Evolutionary conservation across 2,888 invertebrate species (phyloP), one percentile per base, ranked within the genome.

Genomic region (Sylvicola fuscatus): DNA sequence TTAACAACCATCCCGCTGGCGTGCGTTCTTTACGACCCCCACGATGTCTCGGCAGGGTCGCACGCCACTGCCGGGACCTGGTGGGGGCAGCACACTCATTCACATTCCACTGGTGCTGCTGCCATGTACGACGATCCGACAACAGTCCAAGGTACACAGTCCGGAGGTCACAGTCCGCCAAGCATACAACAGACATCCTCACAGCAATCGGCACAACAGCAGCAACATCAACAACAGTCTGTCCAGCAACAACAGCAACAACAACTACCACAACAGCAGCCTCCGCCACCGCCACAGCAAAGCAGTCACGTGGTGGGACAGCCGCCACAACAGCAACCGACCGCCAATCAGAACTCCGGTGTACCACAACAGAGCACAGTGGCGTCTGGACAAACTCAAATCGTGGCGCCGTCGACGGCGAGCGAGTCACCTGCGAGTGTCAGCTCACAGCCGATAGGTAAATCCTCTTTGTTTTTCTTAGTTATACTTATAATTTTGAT

Each of bases 401-500:
- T 57, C 46, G 56, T 58, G 44, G 66, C 68, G 50, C 65, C 65
- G 51, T 65, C 66, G 43, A 64, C 67, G 49, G 66, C 67, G 50
- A 66, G 66, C 46, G 66, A 66, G 48, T 66, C 67, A 47, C 66
- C 67, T 47, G 68, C 66, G 51, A 68, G 68, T 55, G 67, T 58
- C 49, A 58, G 58, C 46, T 59, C 58, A 41, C 58, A 60, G 48
- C 56, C 60, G 45, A 54, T 58, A 59, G 58, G 58, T 60, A 49
- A 42, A 3, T 34, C 16, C 41, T 37, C 36, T 28, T n/a, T 12
- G 38, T 3, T 31, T 35, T 54, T 55, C 40, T 12, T 35, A 29
- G 13, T n/a, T 29, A 26, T 11, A n/a, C 29, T 29, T 29, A n/a
- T n/a, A n/a, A n/a, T n/a, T n/a, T n/a, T n/a, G n/a, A n/a, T n/a